Base-by-base conservation (phyloP, 2,113 vertebrate genomes). In the Lepidothrix coronata region DNA sequence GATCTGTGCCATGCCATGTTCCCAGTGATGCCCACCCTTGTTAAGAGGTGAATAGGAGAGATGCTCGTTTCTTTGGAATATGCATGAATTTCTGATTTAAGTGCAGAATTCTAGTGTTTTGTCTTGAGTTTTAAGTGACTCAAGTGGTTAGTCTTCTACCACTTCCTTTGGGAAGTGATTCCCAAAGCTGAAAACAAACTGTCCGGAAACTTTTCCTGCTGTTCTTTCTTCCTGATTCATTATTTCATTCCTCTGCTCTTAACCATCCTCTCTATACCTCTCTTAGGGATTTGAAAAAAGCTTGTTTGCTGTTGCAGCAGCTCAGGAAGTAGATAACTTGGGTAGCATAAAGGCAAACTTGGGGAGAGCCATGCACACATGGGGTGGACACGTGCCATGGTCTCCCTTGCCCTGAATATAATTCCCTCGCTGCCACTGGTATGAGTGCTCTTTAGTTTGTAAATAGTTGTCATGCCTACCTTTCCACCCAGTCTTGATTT, bases 81-180 rank as follows among this genome's bases (percentile, higher is more conserved):
- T 52, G 30, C n/a, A 14, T 72, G 44, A 51, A 48, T 84, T 93
- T 91, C 54, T 93, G 73, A 78, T 92, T 39, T 0, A 31, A 93
- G 12, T 66, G 63, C 57, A 86, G 70, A 67, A 86, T 90, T 67
- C 61, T 33, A 44, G 8, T 90, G 37, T 81, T 82, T 68, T 81
- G 11, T 91, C 66, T 68, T 66, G 49, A 84, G 39, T 59, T 95
- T 70, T 55, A 61, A 78, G 61, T 91, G 15, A 88, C 79, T 91
- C 19, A 37, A 80, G 63, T 77, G n/a, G 85, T 74, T 92, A 63
- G 81, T 87, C 57, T 61, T 65, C 43, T 31, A 48, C 92, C 79
- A 82, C 93, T 97, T 97, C 95, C 96, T 92, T 75, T 97, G 96
- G 93, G 96, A 96, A 78, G 95, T 54, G 70, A 93, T 94, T 97